Evolutionary conservation across 2,888 invertebrate genomes (phyloP), one percentile per base, ranked within the genome.

Genomic region (Lathronympha strigana): DNA sequence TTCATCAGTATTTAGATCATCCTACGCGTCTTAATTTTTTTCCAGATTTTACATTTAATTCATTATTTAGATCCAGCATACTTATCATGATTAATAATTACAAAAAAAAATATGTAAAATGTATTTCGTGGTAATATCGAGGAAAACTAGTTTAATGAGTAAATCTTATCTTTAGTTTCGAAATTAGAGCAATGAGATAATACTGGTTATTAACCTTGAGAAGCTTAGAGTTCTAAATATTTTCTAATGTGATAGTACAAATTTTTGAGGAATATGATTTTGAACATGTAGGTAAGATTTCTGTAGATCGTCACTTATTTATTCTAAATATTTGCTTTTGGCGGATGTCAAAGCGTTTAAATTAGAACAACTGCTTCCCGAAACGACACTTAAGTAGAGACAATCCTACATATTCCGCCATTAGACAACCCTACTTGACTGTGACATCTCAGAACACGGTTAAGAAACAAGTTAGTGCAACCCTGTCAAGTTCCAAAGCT

Each of bases 381-480:
- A 55, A 55, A 45, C 45, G 21, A 25, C 28, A 28, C 8, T 3
- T 17, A 17, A 6, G 23, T 43, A 6, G 40, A 28, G 36, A 40
- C 17, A 28, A 55, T 55, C 55, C 55, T 55, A 55, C 54, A 40
- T 51, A 51, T 51, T 55, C 55, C 19, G 28, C 57, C 31, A 57
- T 45, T 45, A 57, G 53, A 33, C 62, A 61, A 58, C 66, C 61
- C 63, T 68, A 67, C 58, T 47, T 43, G 43, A 28, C 54, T 19
- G 51, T 69, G 60, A 67, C 68, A 50, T 68, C 67, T 58, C 49
- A 58, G 62, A 73, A 74, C 73, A 68, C 73, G 74, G 73, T 72
- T 70, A 72, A 61, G 54, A 66, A 73, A 74, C 74, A 67, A 33
- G 74, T 74, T 68, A 43, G 5, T 61, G 49, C 53, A 69, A 70